phyloP scores from a whole-genome alignment of 1,140 invertebrate genomes.

The Bombus superbus region DNA sequence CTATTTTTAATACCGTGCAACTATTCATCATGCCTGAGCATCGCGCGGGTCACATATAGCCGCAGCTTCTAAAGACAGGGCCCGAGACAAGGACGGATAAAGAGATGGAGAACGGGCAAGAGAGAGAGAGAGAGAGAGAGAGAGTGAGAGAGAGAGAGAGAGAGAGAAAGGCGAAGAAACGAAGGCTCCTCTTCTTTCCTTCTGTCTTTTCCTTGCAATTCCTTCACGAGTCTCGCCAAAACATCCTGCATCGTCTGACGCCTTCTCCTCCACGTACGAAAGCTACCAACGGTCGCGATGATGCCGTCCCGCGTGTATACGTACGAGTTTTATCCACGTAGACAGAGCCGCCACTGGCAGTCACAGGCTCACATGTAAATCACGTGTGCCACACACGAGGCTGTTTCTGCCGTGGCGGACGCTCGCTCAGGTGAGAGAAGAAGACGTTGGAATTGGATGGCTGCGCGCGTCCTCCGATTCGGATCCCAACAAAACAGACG shows the following conservation, averaged over 20 bases:
- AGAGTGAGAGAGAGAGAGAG: background rate
- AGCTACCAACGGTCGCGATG: conserved; percentile 43
- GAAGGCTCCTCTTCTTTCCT: background rate
- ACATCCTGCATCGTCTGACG: conserved; percentile 65
- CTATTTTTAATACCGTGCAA: conserved; percentile 36
- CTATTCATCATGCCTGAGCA: conserved; percentile 39
- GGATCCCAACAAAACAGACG: conserved; percentile 5
- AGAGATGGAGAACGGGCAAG: background rate
- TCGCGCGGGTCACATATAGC: conserved; percentile 21
- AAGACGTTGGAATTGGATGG: conserved; percentile 40
- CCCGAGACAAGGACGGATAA: background rate
- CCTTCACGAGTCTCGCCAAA: conserved; percentile 70
- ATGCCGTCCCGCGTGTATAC: conserved; percentile 16
- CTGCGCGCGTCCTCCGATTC: background rate
- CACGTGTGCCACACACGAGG: conserved; percentile 68
- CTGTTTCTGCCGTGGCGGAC: conserved; percentile 37
- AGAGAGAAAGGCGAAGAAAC: background rate
- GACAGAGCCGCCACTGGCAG: conserved; percentile 53
- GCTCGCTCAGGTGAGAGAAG: conserved; percentile 46
- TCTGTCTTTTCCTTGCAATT: conserved; percentile 63
- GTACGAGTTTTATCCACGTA: conserved; percentile 15
- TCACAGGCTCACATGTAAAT: conserved; percentile 67
- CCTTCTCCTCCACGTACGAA: conserved; percentile 58
- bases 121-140: background rate
- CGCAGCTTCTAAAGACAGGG: conserved; percentile 25